These are phyloP conservation scores for Archips crataeganus DNA, from an alignment of 2,888 invertebrate genomes.

Conservation along the genomic window DNA sequence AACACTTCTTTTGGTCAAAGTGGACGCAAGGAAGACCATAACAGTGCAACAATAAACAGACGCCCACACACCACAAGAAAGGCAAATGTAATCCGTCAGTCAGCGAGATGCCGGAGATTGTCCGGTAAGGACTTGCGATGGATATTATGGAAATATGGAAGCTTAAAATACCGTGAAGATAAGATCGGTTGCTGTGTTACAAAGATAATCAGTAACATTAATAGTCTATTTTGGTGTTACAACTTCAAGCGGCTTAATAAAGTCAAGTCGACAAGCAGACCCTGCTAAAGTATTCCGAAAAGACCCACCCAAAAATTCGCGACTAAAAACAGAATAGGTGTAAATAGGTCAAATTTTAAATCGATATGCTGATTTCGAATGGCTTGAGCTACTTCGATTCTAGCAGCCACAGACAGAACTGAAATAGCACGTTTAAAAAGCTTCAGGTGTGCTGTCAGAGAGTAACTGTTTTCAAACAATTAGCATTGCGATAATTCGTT, in stretches of 20 bases:
- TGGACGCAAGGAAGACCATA: constrained; percentile 32
- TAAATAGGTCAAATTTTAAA: too few species aligned
- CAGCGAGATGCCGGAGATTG: constrained; percentile 51
- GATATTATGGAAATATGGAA: constrained; percentile 37
- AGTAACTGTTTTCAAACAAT: constrained; percentile 44
- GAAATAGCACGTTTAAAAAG: neutral
- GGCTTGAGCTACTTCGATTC: neutral
- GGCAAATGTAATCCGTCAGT: constrained; percentile 54
- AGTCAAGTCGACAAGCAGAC: neutral
- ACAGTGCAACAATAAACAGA: constrained; percentile 38
- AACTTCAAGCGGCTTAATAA: neutral
- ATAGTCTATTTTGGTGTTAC: constrained; percentile 15
- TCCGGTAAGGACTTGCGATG: constrained; percentile 34
- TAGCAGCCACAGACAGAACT: neutral
- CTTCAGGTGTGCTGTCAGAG: constrained; percentile 16
- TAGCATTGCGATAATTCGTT: constrained; percentile 58
- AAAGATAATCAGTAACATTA: constrained; percentile 11
- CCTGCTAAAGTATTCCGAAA: neutral
- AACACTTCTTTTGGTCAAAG: constrained; percentile 28
- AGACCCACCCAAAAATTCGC: too few species aligned
- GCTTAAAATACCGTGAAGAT: constrained; percentile 35
- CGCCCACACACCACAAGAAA: constrained; percentile 57
- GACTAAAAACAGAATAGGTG: too few species aligned
- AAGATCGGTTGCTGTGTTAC: constrained; percentile 13
- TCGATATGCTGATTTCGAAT: neutral